These are phyloP conservation scores for Sebastes dallii DNA, from an alignment of 2,797 vertebrate species.

Conservation along the genomic window DNA sequence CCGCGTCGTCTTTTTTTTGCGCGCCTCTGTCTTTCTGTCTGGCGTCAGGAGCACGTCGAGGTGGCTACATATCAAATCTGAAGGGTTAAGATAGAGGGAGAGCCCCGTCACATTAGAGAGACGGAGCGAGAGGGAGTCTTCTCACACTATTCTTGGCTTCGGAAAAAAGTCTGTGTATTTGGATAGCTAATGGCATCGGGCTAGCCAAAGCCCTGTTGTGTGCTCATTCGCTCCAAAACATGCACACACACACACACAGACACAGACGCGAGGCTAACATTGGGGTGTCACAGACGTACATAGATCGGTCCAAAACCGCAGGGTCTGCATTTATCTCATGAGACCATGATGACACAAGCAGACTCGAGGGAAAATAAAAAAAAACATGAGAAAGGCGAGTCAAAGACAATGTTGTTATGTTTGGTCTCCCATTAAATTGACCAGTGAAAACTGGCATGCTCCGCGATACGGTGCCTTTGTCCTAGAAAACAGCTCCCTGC, in stretches of 20 bases:
- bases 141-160: slow-evolving; percentile 71
- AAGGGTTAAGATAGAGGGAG: slow-evolving; percentile 56
- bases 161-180: slow-evolving; percentile 72
- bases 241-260: slow-evolving; percentile 29
- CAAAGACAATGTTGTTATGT: slow-evolving; percentile 59
- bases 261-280: slow-evolving; percentile 32
- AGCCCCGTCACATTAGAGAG: slow-evolving; percentile 59
- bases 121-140: slow-evolving; percentile 60
- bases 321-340: slow-evolving; percentile 67
- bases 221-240: slow-evolving; percentile 63
- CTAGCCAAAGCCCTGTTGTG: slow-evolving; percentile 75
- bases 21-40: slow-evolving; percentile 38
- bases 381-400: slow-evolving; percentile 28
- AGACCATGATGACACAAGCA: slow-evolving; percentile 62
- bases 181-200: slow-evolving; percentile 59
- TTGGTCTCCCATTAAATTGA: slow-evolving; percentile 66
- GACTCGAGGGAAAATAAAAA: slow-evolving; percentile 37
- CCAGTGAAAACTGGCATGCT: slow-evolving; percentile 52
- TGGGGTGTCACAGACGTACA: slow-evolving; percentile 52
- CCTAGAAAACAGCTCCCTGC: slow-evolving; percentile 46
- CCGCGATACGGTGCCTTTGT: slow-evolving; percentile 37
- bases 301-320: slow-evolving; percentile 62
- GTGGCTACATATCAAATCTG: slow-evolving; percentile 54
- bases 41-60: slow-evolving; percentile 30
- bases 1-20: slow-evolving; percentile 3